Evolutionary conservation across 2,888 invertebrate species (phyloP), one percentile per base, ranked within the genome.

Genomic region (Dichetophora obliterata): DNA sequence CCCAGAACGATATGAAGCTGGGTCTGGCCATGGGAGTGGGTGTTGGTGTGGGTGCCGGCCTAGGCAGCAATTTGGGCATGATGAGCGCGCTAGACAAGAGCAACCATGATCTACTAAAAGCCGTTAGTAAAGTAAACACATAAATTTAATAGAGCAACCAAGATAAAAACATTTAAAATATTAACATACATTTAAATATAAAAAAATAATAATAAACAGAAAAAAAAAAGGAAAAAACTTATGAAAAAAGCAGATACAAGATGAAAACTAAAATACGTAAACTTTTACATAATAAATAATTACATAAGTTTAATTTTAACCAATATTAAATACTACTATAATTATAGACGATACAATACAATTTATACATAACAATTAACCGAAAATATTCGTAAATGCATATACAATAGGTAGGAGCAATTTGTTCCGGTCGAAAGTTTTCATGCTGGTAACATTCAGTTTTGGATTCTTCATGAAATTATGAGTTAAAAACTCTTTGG

Each of bases 51-150:
- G 85, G 85, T n/a, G 80, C 81, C 27, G 86, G 89, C 2, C 84
- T 89, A n/a, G 87, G 89, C 65, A 87, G 88, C 75, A 89, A 89
- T 82, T 84, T 90, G 84, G 89, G 89, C 75, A 90, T 90, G 90
- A 90, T 90, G 90, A 89, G 90, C 76, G 87, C 89, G 80, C 84
- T 90, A 77, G 90, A 90, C 71, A 90, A 90, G 82, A 87, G 85
- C 82, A 89, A 89, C 84, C 89, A 89, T 77, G 89, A 89, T 84
- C 85, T 89, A 80, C 85, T 89, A 76, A 89, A 90, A 83, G 89
- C 89, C 75, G 90, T 89, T 82, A 90, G 89, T 87, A 90, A 90
- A 86, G 89, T 90, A 73, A 89, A 89, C 83, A 88, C 90, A 85
- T 90, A 90, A 90, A 87, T 85, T 79, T 76, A 78, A 77, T 72